Evolutionary conservation across 2,113 vertebrate species (phyloP).

Genomic region (Cyphomyrus discorhynchus): DNA sequence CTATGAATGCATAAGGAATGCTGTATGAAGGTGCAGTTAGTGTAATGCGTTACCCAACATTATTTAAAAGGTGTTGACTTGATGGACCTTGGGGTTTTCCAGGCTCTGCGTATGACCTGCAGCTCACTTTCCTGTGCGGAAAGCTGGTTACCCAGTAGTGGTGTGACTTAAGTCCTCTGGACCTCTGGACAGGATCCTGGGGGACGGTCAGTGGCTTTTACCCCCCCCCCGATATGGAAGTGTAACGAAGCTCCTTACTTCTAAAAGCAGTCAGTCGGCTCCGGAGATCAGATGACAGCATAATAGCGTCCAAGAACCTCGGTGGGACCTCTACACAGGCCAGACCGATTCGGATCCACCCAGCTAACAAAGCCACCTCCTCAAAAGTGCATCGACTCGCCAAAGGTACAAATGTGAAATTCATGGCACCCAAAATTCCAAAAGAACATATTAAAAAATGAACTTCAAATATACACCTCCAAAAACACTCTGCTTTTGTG

Average conservation of each 20-base stretch:
- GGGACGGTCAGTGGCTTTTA: not conserved
- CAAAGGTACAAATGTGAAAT: not conserved
- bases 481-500: not conserved
- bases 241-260: slow-evolving; percentile 26
- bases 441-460: not conserved
- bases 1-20: not conserved
- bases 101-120: not conserved
- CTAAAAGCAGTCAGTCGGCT: slow-evolving; percentile 45
- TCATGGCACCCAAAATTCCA: not conserved
- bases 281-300: slow-evolving; percentile 39
- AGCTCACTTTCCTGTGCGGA: not conserved
- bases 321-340: not conserved
- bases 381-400: not conserved
- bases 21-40: not conserved
- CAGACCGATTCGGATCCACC: not conserved
- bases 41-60: not conserved
- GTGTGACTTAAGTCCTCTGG: not conserved
- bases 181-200: slow-evolving; percentile 17
- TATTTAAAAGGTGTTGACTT: slow-evolving; percentile 1
- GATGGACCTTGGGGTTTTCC: slow-evolving; percentile 7
- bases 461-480: not conserved
- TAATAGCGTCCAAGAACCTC: not conserved
- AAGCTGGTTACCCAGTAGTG: not conserved
- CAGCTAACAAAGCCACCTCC: not conserved
- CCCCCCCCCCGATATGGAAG: slow-evolving; percentile 38